Conservation (phyloP, 1,140 invertebrate species). For the Lasaia peninsularis region DNA sequence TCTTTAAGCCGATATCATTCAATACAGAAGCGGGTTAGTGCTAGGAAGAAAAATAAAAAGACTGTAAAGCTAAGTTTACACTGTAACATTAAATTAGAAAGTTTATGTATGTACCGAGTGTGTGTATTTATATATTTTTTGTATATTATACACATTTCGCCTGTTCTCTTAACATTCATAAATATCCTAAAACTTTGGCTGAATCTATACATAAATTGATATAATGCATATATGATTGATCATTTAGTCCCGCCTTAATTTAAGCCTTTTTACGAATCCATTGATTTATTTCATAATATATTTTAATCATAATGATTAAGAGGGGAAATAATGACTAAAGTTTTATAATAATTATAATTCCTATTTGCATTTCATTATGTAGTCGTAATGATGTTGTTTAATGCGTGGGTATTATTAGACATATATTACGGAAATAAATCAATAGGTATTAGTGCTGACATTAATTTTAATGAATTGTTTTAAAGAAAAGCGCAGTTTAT, state of each 20-base stretch:
- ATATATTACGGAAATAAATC: slow-evolving; percentile 5
- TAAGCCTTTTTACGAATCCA: not conserved
- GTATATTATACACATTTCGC: not conserved
- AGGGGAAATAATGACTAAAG: not conserved
- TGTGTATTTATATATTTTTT: too few relatives aligned
- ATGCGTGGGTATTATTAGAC: slow-evolving; percentile 3
- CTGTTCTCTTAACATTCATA: not conserved
- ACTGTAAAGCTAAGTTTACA: too few relatives aligned
- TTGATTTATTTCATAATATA: slow-evolving; percentile 2
- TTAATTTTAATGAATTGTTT: not conserved
- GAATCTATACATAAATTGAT: not conserved
- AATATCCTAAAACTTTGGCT: too few relatives aligned
- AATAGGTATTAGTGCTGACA: not conserved
- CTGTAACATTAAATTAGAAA: too few relatives aligned
- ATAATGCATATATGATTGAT: not conserved
- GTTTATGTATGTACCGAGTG: too few relatives aligned
- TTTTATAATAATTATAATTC: not conserved
- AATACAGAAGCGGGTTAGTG: too few relatives aligned
- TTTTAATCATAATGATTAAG: slow-evolving; percentile 5
- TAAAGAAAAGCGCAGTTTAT: slow-evolving; percentile 13
- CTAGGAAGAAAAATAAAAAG: too few relatives aligned
- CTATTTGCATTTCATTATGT: not conserved
- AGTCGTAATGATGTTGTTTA: slow-evolving; percentile 5
- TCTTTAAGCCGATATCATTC: too few relatives aligned
- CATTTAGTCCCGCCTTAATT: not conserved